phyloP scores from a whole-genome alignment of 1,140 invertebrate species.

The Sipha flava region DNA sequence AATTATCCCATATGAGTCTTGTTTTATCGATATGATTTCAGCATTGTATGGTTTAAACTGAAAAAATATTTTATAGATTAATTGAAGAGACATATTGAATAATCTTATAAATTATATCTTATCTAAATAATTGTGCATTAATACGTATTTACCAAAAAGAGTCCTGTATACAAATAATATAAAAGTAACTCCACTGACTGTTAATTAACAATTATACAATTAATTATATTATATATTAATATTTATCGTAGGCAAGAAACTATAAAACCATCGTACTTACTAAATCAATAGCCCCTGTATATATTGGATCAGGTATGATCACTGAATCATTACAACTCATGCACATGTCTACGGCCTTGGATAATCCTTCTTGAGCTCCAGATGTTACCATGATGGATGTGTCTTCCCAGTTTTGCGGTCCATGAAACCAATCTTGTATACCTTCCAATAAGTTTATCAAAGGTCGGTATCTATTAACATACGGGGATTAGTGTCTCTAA shows the following conservation, averaged over 20 bases:
- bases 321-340: conserved; percentile 58
- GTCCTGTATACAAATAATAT: too few species aligned
- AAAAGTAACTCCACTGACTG: too few species aligned
- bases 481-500: too few species aligned
- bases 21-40: not conserved
- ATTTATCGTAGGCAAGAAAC: too few species aligned
- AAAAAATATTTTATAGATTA: not conserved
- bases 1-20: not conserved
- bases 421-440: conserved; percentile 56
- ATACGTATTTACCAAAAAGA: too few species aligned
- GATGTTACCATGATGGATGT: conserved; percentile 58
- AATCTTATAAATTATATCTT: too few species aligned
- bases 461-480: conserved; percentile 48
- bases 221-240: too few species aligned
- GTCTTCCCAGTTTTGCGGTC: conserved; percentile 54
- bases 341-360: conserved; percentile 60
- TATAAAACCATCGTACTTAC: conserved; percentile 53
- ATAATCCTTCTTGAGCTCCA: conserved; percentile 68
- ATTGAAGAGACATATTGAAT: too few species aligned
- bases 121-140: too few species aligned
- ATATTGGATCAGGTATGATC: conserved; percentile 59
- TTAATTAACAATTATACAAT: too few species aligned
- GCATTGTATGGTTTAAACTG: not conserved
- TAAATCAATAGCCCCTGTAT: conserved; percentile 58
- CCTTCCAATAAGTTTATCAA: conserved; percentile 55